Evolutionary conservation across 2,797 vertebrate species (phyloP).

Genomic region (Molossus alvarezi): DNA sequence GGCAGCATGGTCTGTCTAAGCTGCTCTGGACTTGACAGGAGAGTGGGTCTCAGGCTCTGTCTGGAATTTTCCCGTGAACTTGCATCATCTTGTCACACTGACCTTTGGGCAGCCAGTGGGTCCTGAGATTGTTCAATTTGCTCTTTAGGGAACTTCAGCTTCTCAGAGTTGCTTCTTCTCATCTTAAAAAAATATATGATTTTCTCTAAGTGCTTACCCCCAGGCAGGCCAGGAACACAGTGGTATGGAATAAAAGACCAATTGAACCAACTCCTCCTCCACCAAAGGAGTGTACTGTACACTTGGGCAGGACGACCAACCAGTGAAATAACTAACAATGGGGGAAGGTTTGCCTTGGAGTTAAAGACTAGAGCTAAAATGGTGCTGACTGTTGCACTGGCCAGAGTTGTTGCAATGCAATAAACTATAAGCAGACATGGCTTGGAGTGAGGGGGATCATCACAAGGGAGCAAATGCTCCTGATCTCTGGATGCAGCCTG

Average conservation of each 20-base stretch:
- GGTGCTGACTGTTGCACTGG: too few relatives aligned
- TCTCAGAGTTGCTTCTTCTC: conserved; percentile 47
- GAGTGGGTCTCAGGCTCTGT: not conserved
- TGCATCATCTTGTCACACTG: not conserved
- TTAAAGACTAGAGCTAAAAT: not conserved
- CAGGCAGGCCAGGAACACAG: not conserved
- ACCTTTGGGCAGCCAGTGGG: not conserved
- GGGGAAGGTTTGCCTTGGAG: not conserved
- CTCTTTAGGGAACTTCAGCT: not conserved
- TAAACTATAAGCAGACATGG: too few relatives aligned
- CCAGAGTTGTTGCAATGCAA: too few relatives aligned
- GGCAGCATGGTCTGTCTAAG: not conserved
- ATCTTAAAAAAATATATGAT: not conserved
- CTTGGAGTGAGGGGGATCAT: too few relatives aligned
- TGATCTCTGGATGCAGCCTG: too few relatives aligned
- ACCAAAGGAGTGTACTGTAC: not conserved
- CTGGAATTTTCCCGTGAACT: conserved; percentile 7
- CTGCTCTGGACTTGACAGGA: not conserved
- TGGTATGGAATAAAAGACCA: not conserved
- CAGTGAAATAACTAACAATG: not conserved
- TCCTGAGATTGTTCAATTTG: not conserved
- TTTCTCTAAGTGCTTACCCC: not conserved
- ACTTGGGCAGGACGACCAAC: not conserved
- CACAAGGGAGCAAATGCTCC: too few relatives aligned
- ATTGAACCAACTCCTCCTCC: not conserved